These are phyloP conservation scores for Stenichneumon culpator DNA, from an alignment of 2,888 invertebrate species.

Conservation along the genomic window DNA sequence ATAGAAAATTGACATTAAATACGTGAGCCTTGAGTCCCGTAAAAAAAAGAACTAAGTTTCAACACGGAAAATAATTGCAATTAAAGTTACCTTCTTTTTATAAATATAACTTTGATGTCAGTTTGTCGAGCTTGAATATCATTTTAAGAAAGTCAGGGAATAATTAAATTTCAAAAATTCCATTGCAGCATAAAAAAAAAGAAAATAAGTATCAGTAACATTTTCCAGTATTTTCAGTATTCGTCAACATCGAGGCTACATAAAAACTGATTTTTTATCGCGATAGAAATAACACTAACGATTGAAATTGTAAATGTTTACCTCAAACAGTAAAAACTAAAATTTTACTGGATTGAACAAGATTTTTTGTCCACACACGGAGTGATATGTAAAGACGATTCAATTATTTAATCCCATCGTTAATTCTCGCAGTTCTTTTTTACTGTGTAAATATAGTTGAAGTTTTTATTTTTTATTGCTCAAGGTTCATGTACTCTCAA, in stretches of 20 bases:
- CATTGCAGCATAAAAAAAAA: neutral
- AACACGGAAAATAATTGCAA: neutral
- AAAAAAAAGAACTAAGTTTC: neutral
- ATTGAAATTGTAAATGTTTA: too few species aligned
- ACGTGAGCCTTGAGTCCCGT: neutral
- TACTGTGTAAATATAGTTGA: neutral
- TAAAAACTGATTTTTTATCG: neutral
- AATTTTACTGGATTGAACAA: too few species aligned
- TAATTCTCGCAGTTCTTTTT: neutral
- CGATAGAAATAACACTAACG: too few species aligned
- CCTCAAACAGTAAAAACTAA: too few species aligned
- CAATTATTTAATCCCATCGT: neutral
- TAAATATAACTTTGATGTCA: neutral
- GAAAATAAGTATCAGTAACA: neutral
- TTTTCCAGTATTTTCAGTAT: neutral
- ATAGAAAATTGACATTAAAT: constrained; percentile 13
- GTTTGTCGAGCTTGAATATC: neutral
- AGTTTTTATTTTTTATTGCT: neutral
- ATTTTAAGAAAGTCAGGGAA: neutral
- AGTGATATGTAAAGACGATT: neutral
- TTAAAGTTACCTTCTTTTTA: neutral
- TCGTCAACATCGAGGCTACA: neutral
- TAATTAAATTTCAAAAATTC: neutral
- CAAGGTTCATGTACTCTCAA: constrained; percentile 9
- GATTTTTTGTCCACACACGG: too few species aligned